phyloP scores from a whole-genome alignment of 2,888 invertebrate species.

The Noctua fimbriata region DNA sequence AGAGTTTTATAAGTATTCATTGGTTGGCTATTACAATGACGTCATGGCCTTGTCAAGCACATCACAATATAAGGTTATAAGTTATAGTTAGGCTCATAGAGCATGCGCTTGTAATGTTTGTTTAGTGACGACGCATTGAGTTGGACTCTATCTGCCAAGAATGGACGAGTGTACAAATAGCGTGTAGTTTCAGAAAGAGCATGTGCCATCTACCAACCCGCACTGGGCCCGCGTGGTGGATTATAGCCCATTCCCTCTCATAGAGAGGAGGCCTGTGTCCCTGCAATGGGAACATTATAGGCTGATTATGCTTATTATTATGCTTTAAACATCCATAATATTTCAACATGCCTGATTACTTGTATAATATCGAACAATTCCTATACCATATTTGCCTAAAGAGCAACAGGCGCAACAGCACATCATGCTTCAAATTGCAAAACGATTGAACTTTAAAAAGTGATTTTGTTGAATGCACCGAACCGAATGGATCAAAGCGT shows the following conservation, averaged over 20 bases:
- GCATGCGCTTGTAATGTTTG: conserved; percentile 37
- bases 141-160: conserved; percentile 8
- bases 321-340: background rate
- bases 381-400: conserved; percentile 44
- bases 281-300: too few relatives aligned
- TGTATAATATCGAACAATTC: conserved; percentile 45
- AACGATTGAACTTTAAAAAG: conserved; percentile 65
- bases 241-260: too few relatives aligned
- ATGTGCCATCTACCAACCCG: too few relatives aligned
- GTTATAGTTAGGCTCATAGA: conserved; percentile 50
- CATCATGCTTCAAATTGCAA: conserved; percentile 57
- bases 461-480: conserved; percentile 37
- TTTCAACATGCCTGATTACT: conserved; percentile 4
- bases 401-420: conserved; percentile 45
- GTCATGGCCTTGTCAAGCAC: conserved; percentile 78
- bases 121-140: conserved; percentile 16
- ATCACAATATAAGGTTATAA: conserved; percentile 59
- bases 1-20: conserved; percentile 77
- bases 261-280: too few relatives aligned
- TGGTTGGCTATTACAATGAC: conserved; percentile 81
- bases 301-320: too few relatives aligned
- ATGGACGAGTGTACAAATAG: conserved; percentile 1
- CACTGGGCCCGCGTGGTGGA: too few relatives aligned
- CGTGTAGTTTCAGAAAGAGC: background rate
- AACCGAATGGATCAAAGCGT: conserved; percentile 32